Conservation (phyloP, 2,113 vertebrate species). For the Oryzias javanicus region DNA sequence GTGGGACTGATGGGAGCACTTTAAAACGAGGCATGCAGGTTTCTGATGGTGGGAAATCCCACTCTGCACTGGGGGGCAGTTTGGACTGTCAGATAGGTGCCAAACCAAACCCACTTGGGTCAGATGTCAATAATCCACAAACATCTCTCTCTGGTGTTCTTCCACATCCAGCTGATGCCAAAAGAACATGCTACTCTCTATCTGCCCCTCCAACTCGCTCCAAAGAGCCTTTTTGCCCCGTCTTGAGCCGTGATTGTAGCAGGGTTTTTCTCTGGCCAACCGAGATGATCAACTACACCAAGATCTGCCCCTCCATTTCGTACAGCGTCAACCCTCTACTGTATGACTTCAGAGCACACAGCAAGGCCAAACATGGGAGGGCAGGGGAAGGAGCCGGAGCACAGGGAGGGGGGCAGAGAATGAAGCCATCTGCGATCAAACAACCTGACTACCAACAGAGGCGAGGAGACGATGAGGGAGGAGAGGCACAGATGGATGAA, state of each 20-base stretch:
- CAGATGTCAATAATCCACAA: not conserved
- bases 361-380: conserved; percentile 36
- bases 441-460: conserved; percentile 46
- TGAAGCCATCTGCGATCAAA: conserved; percentile 61
- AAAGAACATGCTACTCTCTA: not conserved
- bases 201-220: conserved; percentile 8
- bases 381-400: conserved; percentile 31
- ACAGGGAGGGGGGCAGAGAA: conserved; percentile 43
- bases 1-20: too few species aligned
- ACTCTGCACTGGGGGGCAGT: not conserved
- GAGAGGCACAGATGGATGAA: conserved; percentile 56
- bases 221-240: conserved; percentile 62
- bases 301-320: conserved; percentile 56
- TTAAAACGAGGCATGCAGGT: not conserved
- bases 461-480: conserved; percentile 48
- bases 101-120: not conserved
- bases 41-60: conserved; percentile 7
- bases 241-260: conserved; percentile 57
- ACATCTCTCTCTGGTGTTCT: not conserved
- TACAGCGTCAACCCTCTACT: conserved; percentile 69
- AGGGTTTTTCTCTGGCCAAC: conserved; percentile 68
- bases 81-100: too few species aligned
- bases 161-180: conserved; percentile 3
- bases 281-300: conserved; percentile 69
- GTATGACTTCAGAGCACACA: conserved; percentile 68